Evolutionary conservation across 2,797 vertebrate genomes (phyloP).

Genomic region (Luscinia luscinia): DNA sequence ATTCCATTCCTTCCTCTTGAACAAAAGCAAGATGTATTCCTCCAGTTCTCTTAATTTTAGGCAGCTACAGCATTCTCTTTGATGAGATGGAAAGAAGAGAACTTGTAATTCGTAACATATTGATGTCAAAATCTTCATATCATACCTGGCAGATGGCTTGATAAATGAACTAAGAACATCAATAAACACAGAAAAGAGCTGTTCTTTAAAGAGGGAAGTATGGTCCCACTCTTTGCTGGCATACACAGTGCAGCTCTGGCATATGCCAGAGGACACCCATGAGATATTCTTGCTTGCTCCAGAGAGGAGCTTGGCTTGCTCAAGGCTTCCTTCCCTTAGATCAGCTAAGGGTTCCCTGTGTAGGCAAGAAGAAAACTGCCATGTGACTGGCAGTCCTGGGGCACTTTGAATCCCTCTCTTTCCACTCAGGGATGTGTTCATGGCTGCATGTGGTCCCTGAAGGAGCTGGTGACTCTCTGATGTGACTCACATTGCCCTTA

Average conservation of each 20-base stretch:
- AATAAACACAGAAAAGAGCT: slow-evolving; percentile 13
- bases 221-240: neutral
- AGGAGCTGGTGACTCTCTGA: accelerated
- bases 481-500: accelerated
- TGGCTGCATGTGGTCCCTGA: accelerated
- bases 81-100: neutral
- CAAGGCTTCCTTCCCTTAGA: neutral
- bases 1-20: neutral
- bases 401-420: neutral
- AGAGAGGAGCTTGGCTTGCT: neutral
- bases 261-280: neutral
- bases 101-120: neutral
- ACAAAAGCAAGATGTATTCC: neutral
- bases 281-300: neutral
- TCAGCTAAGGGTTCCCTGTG: neutral
- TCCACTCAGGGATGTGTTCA: accelerated
- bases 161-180: slow-evolving; percentile 25
- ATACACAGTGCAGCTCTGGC: neutral
- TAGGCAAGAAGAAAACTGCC: neutral
- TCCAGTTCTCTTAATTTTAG: neutral
- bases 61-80: neutral
- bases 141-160: neutral
- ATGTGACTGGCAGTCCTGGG: accelerated
- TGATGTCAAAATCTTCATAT: slow-evolving; percentile 24
- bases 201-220: neutral